Base-by-base conservation (phyloP, 1,140 invertebrate species). In the Pseudomyrmex sp. region DNA sequence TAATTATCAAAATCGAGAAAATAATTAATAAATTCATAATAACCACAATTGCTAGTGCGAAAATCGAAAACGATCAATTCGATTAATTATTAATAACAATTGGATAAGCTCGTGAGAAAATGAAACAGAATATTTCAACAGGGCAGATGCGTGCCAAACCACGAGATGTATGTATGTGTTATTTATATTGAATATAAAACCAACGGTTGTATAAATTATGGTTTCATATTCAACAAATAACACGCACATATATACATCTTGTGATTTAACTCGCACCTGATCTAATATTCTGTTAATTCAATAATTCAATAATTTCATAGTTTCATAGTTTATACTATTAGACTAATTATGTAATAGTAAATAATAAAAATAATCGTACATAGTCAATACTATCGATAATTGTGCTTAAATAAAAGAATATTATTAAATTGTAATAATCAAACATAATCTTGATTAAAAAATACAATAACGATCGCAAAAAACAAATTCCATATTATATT, bases 1-100 rank as follows among this genome's bases (percentile, higher is more conserved):
- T 77, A 56, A 79, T 59, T 70, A 15, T n/a, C 0, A 20, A 48
- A 13, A 7, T 8, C 13, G 13, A 23, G 4, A 10, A 13, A 52
- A 35, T 35, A 13, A 59, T 70, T 23, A 48, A 44, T n/a, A 18
- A 68, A 77, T n/a, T 15, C 8, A 46, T 44, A 54, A 77, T 46
- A n/a, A 8, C 8, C 12, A 12, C 35, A 3, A 63, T 54, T 20
- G 44, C 18, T 15, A 68, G 61, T 75, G 62, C 44, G 23, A 75
- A n/a, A 7, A n/a, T 18, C 10, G 48, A 75, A n/a, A 7, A 12
- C 18, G 35, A 35, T 35, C 5, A 7, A 35, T 35, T 35, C 7
- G 35, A 35, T 35, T 35, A 35, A n/a, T 56, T 15, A 23, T 46
- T 48, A 13, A 1, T 10, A 26, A 46, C 44, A 73, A 9, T 20